These are phyloP conservation scores for Elysia crispata DNA, from an alignment of 2,888 invertebrate genomes.

Conservation along the genomic window DNA sequence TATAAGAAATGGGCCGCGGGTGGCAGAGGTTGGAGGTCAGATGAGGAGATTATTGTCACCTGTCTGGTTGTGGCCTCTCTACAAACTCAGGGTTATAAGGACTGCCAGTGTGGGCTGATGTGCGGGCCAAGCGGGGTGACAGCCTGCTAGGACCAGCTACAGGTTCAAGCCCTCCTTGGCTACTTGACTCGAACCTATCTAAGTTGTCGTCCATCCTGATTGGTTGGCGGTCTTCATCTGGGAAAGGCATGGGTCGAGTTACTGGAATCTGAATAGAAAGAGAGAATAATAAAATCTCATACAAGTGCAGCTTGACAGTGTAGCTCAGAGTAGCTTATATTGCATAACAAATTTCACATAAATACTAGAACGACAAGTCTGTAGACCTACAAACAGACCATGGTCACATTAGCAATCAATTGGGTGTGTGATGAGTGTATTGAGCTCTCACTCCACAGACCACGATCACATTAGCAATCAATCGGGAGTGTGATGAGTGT, in stretches of 20 bases:
- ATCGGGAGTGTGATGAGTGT: no score
- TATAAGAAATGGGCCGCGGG: neutral
- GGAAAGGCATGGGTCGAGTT: constrained; percentile 47
- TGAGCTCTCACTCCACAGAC: no score
- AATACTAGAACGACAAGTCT: no score
- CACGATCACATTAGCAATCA: no score
- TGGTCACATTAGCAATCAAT: no score
- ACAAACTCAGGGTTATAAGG: constrained; percentile 32
- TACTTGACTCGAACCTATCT: constrained; percentile 41
- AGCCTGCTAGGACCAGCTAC: constrained; percentile 44
- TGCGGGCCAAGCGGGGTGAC: constrained; percentile 27
- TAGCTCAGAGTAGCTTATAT: no score
- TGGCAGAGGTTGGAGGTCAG: neutral
- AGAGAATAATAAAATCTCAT: no score
- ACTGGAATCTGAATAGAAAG: no score
- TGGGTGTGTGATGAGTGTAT: no score
- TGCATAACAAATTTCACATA: no score
- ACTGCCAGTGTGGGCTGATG: neutral
- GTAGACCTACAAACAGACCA: no score
- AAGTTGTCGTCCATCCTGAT: constrained; percentile 28
- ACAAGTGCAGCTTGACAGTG: no score
- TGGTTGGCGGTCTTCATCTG: constrained; percentile 44
- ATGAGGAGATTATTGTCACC: constrained; percentile 36
- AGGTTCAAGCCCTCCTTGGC: constrained; percentile 44
- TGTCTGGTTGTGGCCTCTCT: constrained; percentile 34